Evolutionary conservation across 2,888 invertebrate species (phyloP), one percentile per base, ranked within the genome.

Genomic region (Ochropleura leucogaster): DNA sequence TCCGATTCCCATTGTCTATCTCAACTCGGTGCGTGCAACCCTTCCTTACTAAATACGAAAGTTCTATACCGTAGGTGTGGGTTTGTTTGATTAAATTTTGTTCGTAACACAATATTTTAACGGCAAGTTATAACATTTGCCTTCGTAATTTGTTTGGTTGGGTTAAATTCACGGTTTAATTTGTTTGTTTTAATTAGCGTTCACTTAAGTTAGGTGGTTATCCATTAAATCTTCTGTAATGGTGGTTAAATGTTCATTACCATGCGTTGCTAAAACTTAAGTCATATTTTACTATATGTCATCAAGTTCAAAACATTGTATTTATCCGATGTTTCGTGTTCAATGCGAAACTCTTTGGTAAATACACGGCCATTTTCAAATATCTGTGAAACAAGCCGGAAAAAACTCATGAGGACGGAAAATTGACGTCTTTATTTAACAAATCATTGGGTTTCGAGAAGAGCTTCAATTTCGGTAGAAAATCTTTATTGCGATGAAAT

Each of bases 1-100:
- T 92, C 87, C 93, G 92, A 94, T 95, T 90, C 87, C 92, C 87
- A 95, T 95, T 95, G 95, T 96, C 93, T 93, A 94, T 90, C 89
- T 93, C 90, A 94, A 90, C 89, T 93, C 90, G 90, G 90, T 92
- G 93, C 92, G 92, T 92, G 91, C 93, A 93, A 94, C 95, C 95
- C 95, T 94, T 94, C 89, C 88, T 83, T 89, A 90, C 89, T 91
- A 89, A 90, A 89, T 89, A 91, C 82, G 90, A 91, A 94, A 92
- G 90, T 92, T 92, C 91, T 89, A 91, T 93, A 92, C 89, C 85
- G 86, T 91, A 89, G 90, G 90, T 90, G 90, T 90, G 91, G 87
- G 91, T 93, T 93, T 91, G 89, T 89, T 85, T 87, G 86, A 87
- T 87, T 86, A 85, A 87, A 86, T 87, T 87, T 85, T 83, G 85